Evolutionary conservation across 2,113 vertebrate genomes (phyloP).

Genomic region (Platanista minor): DNA sequence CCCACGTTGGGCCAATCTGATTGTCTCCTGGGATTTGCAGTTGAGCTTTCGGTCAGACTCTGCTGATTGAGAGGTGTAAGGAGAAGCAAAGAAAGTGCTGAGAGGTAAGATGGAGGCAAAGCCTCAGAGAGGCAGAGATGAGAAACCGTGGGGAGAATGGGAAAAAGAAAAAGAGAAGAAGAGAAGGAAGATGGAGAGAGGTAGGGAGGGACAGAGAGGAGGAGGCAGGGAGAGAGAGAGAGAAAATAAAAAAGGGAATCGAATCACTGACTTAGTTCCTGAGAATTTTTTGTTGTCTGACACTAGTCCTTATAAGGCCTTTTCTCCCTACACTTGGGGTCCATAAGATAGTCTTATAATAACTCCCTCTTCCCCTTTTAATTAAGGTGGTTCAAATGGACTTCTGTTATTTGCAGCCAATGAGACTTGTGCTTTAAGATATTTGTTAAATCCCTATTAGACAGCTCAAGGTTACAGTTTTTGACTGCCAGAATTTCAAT

Average conservation of each 20-base stretch:
- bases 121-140: background rate
- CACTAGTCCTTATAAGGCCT: background rate
- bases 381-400: background rate
- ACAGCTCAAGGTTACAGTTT: background rate
- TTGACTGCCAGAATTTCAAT: background rate
- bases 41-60: background rate
- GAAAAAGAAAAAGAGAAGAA: background rate
- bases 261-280: background rate
- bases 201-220: too few species aligned
- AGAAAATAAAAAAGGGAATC: background rate
- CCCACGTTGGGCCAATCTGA: background rate
- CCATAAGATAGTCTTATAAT: background rate
- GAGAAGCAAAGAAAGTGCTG: background rate
- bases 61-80: background rate
- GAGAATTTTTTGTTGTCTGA: background rate
- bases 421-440: background rate
- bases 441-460: slow-evolving; percentile 9
- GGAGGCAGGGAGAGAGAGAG: background rate
- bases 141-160: background rate
- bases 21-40: background rate
- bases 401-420: slow-evolving; percentile 7
- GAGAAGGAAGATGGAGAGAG: background rate
- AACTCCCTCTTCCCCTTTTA: background rate
- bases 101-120: background rate
- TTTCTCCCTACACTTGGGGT: background rate